These are phyloP conservation scores for Ascidia mentula DNA, from an alignment of 23 tunicate species.

Conservation along the genomic window DNA sequence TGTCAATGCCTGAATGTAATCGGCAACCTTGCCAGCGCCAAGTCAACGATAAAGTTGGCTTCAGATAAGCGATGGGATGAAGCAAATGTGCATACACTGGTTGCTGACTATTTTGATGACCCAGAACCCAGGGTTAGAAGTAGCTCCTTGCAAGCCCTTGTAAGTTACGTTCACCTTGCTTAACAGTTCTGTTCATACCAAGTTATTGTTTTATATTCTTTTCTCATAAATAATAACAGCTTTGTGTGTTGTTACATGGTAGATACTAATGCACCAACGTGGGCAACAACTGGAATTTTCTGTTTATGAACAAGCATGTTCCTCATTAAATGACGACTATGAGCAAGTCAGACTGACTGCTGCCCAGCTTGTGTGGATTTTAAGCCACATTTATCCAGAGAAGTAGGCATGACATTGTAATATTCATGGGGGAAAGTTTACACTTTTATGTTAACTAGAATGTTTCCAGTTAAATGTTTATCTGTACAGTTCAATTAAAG, in stretches of 20 bases:
- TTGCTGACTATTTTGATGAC: conserved; percentile 74
- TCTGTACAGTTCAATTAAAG: too few species aligned
- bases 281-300: conserved; percentile 64
- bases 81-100: conserved; percentile 55
- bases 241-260: background rate
- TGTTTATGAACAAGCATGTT: conserved; percentile 76
- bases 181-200: background rate
- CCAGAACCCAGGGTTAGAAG: conserved; percentile 88
- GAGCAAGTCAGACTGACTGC: conserved; percentile 66
- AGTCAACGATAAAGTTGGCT: conserved; percentile 17
- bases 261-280: conserved; percentile 71
- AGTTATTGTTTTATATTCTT: background rate
- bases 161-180: conserved; percentile 1
- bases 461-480: too few species aligned
- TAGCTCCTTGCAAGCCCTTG: conserved; percentile 75
- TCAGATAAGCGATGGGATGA: conserved; percentile 31
- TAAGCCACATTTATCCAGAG: conserved; percentile 83
- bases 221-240: background rate
- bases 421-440: too few species aligned
- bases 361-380: conserved; percentile 77
- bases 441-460: too few species aligned
- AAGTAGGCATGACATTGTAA: conserved; percentile 20
- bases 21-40: conserved; percentile 56
- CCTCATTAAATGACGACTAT: conserved; percentile 72
- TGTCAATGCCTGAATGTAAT: conserved; percentile 57